Evolutionary conservation across 2,113 vertebrate genomes (phyloP), one percentile per base, ranked within the genome.

Genomic region (Bettongia penicillata): DNA sequence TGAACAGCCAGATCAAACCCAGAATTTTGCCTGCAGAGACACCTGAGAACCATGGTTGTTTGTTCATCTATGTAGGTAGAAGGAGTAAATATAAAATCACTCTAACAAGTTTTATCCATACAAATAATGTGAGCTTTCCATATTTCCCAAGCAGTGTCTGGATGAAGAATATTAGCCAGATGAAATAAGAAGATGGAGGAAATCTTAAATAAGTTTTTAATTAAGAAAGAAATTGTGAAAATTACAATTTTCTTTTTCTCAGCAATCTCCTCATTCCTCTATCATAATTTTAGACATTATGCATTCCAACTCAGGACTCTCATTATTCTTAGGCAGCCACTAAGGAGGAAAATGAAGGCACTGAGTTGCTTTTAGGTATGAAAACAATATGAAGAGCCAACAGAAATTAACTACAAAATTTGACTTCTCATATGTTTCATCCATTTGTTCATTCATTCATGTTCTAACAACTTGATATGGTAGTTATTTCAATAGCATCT

Each of bases 131-230:
- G 26, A n/a, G 37, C 10, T 37, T 93, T 96, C 91, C n/a, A 19
- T 49, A 84, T 93, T 97, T 96, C 91, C 93, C 90, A 92, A 92
- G 26, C 91, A 92, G n/a, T 92, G n/a, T 61, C 93, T 97, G 43
- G 3, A 37, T n/a, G 2, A 84, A 92, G 23, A 91, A 57, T 23
- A 94, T 94, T 49, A 43, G 90, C 23, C 93, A 89, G 48, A 91
- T 84, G 94, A 96, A 96, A 93, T 89, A 51, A 77, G 50, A 51
- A 90, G 51, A 94, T 84, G 68, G 19, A 84, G 28, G 90, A 96
- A 91, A 51, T 0, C n/a, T 49, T 94, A 92, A 96, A 53, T 95
- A 93, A 89, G 94, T 49, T 22, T 94, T 49, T 90, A 37, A n/a
- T 19, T 89, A 16, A 93, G 50, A 48, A 16, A 95, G 93, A 28